These are phyloP conservation scores for Atherinomorus stipes DNA, from an alignment of 2,113 vertebrate species.

Conservation along the genomic window DNA sequence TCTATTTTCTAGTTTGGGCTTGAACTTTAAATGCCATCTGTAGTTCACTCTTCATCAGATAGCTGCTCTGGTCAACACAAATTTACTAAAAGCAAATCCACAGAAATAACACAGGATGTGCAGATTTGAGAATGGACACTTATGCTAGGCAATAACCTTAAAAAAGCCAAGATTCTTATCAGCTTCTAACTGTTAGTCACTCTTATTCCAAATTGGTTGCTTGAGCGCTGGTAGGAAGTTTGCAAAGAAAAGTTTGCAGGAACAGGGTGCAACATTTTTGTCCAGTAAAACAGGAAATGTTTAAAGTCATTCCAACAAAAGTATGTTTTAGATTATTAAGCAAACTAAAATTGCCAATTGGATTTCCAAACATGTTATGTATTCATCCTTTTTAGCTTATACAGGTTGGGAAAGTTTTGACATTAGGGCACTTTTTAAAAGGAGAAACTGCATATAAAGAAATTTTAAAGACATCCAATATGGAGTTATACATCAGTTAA, in stretches of 20 bases:
- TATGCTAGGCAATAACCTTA: slow-evolving; percentile 16
- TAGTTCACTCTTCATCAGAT: neutral
- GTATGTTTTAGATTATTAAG: too few relatives aligned
- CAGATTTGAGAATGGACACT: slow-evolving; percentile 13
- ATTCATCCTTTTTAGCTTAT: too few relatives aligned
- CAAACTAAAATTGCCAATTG: too few relatives aligned
- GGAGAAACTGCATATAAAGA: too few relatives aligned
- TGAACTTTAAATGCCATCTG: neutral
- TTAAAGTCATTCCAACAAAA: neutral
- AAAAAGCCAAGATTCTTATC: slow-evolving; percentile 23
- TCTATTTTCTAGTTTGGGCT: neutral
- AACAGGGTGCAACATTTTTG: slow-evolving; percentile 9
- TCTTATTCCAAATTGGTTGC: slow-evolving; percentile 37
- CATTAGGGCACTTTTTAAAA: too few relatives aligned
- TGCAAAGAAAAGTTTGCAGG: slow-evolving; percentile 19
- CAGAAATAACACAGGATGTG: slow-evolving; percentile 3
- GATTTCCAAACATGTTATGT: too few relatives aligned
- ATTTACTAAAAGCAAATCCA: neutral
- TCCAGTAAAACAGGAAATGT: neutral
- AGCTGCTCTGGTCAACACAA: neutral
- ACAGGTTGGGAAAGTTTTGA: too few relatives aligned
- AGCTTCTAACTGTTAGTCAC: neutral
- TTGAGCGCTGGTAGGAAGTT: too few relatives aligned
- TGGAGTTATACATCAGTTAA: too few relatives aligned
- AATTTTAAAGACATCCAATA: too few relatives aligned